A percentile compares a stretch with the other conserved stretches of the same genome.
These are phyloP conservation scores for Andrena praecox DNA, from an alignment of 2,888 invertebrate species.

Conservation along the genomic window DNA sequence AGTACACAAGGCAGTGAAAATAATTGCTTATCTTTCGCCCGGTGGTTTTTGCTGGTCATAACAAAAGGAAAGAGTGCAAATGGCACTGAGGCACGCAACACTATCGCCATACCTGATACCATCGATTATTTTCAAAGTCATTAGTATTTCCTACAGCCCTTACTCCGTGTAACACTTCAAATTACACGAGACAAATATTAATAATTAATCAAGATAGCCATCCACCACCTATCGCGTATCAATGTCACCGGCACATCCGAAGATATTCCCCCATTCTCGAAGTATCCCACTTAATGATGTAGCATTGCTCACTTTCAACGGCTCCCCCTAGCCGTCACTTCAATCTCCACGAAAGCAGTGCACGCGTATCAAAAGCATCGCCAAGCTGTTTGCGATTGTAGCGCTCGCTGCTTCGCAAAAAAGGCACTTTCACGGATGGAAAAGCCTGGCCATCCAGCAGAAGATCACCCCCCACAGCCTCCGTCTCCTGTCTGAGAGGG, in stretches of 20 bases:
- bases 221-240: not conserved
- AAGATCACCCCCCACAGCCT: slow-evolving; percentile 14
- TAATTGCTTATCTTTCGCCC: not conserved
- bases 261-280: not conserved
- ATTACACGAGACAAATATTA: too few species aligned
- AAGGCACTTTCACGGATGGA: slow-evolving; percentile 48
- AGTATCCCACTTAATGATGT: slow-evolving; percentile 22
- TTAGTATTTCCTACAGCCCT: not conserved
- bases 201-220: not conserved
- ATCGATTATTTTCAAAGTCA: not conserved
- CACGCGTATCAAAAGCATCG: slow-evolving; percentile 29
- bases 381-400: slow-evolving; percentile 38
- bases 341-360: slow-evolving; percentile 21
- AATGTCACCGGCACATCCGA: not conserved
- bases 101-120: not conserved
- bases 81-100: not conserved
- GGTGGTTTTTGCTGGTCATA: not conserved
- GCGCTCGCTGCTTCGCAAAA: slow-evolving; percentile 11
- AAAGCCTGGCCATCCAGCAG: slow-evolving; percentile 17
- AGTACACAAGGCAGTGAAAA: not conserved
- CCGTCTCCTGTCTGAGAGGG: slow-evolving; percentile 17
- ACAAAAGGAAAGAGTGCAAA: not conserved
- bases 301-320: slow-evolving; percentile 25
- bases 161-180: not conserved
- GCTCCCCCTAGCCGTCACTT: slow-evolving; percentile 6